phyloP scores from a whole-genome alignment of 2,797 vertebrate species.

The Thamnophis elegans region DNA sequence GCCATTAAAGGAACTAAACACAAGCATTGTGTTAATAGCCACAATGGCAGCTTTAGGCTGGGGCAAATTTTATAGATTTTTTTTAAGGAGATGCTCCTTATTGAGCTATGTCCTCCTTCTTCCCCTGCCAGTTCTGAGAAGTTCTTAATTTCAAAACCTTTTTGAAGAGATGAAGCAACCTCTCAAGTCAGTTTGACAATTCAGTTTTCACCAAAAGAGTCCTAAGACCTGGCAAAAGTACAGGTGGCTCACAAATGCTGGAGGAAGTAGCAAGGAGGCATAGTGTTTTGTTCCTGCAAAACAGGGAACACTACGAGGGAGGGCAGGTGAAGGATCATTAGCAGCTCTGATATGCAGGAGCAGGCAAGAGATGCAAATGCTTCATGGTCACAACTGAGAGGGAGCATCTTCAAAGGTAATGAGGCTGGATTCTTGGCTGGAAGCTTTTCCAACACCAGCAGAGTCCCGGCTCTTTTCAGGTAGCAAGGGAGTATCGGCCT shows the following conservation, averaged over 20 bases:
- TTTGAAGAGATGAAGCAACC: not conserved
- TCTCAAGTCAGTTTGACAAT: not conserved
- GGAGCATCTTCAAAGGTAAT: conserved; percentile 92
- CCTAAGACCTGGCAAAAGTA: not conserved
- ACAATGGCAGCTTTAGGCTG: not conserved
- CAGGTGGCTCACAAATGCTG: not conserved
- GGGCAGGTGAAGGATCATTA: conserved; percentile 6
- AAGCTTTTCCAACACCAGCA: conserved; percentile 28
- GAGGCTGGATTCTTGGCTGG: conserved; percentile 84
- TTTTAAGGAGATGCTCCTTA: not conserved
- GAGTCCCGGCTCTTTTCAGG: conserved; percentile 51
- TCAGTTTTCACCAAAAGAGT: not conserved
- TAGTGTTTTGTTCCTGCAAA: conserved; percentile 30
- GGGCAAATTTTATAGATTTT: not conserved
- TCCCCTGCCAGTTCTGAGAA: not conserved
- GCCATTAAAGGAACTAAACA: conserved; percentile 1
- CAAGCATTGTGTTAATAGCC: not conserved
- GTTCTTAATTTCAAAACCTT: not conserved
- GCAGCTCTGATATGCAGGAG: conserved; percentile 53
- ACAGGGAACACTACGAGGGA: conserved; percentile 17
- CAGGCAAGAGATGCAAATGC: conserved; percentile 35
- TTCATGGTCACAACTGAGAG: conserved; percentile 77
- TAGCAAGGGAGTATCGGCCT: conserved; percentile 77
- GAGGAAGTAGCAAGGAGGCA: conserved; percentile 32
- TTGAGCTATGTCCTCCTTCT: not conserved